phyloP scores from a whole-genome alignment of 2,888 invertebrate genomes.

The Mesoligia furuncula region DNA sequence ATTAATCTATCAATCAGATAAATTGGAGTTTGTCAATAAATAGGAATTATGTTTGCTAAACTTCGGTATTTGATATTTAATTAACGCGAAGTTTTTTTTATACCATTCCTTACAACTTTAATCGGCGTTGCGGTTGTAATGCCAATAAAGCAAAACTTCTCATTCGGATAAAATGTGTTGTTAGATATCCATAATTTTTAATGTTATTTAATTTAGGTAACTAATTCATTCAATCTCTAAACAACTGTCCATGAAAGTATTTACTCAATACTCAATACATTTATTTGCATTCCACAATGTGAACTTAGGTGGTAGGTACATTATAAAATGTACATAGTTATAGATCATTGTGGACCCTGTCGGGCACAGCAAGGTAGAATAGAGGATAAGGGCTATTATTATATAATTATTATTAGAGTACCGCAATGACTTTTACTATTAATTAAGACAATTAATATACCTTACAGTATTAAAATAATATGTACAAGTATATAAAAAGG shows the following conservation, averaged over 20 bases:
- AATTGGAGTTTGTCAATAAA: conserved; percentile 53
- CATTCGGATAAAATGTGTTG: background rate
- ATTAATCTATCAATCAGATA: conserved; percentile 51
- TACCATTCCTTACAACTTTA: conserved; percentile 3
- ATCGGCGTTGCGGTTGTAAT: background rate
- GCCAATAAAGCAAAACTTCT: background rate
- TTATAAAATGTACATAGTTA: too few species aligned
- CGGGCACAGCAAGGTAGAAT: too few species aligned
- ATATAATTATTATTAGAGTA: too few species aligned
- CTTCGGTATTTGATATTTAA: conserved; percentile 30
- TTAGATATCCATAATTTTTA: background rate
- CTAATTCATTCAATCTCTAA: background rate
- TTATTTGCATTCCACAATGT: too few species aligned
- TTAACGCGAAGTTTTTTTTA: conserved; percentile 11
- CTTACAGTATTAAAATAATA: too few species aligned
- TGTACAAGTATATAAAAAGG: too few species aligned
- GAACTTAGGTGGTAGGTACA: too few species aligned
- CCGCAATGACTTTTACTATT: too few species aligned
- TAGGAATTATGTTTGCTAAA: conserved; percentile 41
- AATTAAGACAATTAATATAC: too few species aligned
- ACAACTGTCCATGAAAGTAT: background rate
- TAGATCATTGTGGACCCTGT: too few species aligned
- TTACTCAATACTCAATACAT: too few species aligned
- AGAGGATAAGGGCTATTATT: too few species aligned
- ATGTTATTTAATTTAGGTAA: background rate